These are phyloP conservation scores for Silurus asotus DNA, from an alignment of 2,113 vertebrate genomes.

Conservation along the genomic window DNA sequence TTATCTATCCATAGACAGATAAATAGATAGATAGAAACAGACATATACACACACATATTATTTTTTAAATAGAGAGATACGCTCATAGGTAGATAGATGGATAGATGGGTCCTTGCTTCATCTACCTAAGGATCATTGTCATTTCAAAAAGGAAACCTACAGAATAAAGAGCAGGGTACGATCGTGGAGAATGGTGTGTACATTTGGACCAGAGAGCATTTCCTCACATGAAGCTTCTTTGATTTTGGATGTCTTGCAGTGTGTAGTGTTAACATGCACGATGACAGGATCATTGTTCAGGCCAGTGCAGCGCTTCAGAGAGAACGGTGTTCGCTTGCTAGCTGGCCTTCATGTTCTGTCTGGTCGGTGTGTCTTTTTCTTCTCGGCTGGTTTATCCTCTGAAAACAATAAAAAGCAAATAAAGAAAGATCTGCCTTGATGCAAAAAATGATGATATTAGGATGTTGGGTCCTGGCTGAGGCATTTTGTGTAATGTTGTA, in stretches of 20 bases:
- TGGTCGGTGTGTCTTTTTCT: background rate
- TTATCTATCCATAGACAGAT: conserved; percentile 3
- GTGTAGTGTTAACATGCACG: background rate
- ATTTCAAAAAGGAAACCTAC: background rate
- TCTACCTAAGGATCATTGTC: background rate
- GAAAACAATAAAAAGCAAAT: background rate
- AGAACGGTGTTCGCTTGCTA: conserved; percentile 1
- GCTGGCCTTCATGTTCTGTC: background rate
- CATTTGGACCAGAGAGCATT: background rate
- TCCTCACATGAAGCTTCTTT: background rate
- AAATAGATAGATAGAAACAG: background rate
- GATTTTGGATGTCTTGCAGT: background rate
- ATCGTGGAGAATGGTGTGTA: background rate
- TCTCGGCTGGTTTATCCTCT: background rate
- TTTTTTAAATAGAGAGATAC: no score
- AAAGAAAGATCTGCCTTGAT: background rate
- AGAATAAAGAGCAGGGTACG: background rate
- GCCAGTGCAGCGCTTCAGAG: background rate
- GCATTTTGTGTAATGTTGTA: background rate
- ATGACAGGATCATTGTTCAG: no score
- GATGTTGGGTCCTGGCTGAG: background rate
- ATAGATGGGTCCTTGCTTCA: background rate
- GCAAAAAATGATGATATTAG: background rate
- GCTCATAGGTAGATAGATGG: background rate
- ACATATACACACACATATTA: no score